Evolutionary conservation across 2,113 vertebrate genomes (phyloP), one percentile per base, ranked within the genome.

Genomic region (Bombycilla garrulus): DNA sequence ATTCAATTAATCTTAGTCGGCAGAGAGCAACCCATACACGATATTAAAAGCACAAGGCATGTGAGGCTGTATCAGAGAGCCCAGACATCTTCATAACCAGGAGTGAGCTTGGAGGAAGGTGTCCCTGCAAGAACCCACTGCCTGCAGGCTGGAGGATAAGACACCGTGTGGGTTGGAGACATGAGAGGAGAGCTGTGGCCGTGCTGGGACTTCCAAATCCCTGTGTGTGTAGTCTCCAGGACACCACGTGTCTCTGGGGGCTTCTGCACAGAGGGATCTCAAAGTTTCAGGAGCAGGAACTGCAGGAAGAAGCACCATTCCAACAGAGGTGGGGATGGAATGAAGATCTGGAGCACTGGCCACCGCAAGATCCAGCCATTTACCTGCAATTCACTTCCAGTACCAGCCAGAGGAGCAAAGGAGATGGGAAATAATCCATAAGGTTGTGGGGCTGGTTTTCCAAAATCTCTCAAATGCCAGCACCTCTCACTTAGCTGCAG

Each of bases 1-100:
- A 97, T 97, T 98, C 97, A 97, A 97, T 98, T 98, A 96, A 97
- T 97, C 96, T 98, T 95, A 92, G 94, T 88, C 38, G 4, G 94
- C 82, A 94, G 94, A 96, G 85, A 95, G 88, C 91, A 93, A 88
- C 94, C 97, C 79, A 60, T 45, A 88, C 87, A 61, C 2, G 11
- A 73, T 83, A 94, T 95, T 96, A 97, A 95, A 97, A 95, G 94
- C 77, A 92, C 12, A n/a, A 65, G 84, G 81, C 71, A 89, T 33
- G 20, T 29, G 89, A 85, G 83, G 91, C 62, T 86, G 60, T 83
- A 88, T 92, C 91, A 88, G 88, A 72, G 50, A 91, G 57, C 45
- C 73, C 93, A 82, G 91, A 94, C 73, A 86, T 93, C 92, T 95
- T 96, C 93, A 90, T 95, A 92, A 96, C 40, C 82, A 82, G 78